These are phyloP conservation scores for Dendrolimus houi DNA, from an alignment of 2,888 invertebrate genomes.

Conservation along the genomic window DNA sequence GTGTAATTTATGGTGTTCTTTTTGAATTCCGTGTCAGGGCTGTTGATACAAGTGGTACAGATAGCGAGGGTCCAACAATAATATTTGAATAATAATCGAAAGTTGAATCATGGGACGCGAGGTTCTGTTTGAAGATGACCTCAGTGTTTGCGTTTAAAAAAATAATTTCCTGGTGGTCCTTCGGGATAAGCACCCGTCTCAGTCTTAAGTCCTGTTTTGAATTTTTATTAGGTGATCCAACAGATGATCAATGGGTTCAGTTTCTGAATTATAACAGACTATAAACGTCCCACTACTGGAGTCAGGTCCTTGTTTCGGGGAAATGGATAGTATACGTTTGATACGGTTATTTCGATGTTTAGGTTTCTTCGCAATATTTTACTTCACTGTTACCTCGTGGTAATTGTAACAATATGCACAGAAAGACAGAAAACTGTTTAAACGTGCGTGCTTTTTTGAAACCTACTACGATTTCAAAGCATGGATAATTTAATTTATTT, in stretches of 20 bases:
- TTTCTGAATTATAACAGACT: neutral
- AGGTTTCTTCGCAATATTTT: too few relatives aligned
- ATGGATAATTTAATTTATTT: too few relatives aligned
- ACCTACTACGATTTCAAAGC: too few relatives aligned
- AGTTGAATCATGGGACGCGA: neutral
- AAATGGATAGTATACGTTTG: too few relatives aligned
- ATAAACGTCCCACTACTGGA: too few relatives aligned
- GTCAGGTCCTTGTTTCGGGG: too few relatives aligned
- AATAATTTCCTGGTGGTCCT: neutral
- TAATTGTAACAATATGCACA: too few relatives aligned
- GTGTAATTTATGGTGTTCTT: constrained; percentile 54
- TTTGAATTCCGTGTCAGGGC: constrained; percentile 32
- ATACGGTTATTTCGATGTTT: too few relatives aligned
- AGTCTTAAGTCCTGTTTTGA: neutral
- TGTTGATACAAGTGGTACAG: constrained; percentile 60
- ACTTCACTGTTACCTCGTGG: too few relatives aligned
- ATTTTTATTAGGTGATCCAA: neutral
- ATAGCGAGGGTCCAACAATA: constrained; percentile 31
- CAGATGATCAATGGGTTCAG: neutral
- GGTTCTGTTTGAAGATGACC: constrained; percentile 2
- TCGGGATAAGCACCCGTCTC: neutral
- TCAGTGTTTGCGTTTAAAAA: constrained; percentile 5
- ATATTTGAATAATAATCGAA: constrained; percentile 34
- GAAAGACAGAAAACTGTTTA: too few relatives aligned
- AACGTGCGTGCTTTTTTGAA: too few relatives aligned